Conservation (phyloP, 1,140 invertebrate genomes). For the Pachypsylla venusta region DNA sequence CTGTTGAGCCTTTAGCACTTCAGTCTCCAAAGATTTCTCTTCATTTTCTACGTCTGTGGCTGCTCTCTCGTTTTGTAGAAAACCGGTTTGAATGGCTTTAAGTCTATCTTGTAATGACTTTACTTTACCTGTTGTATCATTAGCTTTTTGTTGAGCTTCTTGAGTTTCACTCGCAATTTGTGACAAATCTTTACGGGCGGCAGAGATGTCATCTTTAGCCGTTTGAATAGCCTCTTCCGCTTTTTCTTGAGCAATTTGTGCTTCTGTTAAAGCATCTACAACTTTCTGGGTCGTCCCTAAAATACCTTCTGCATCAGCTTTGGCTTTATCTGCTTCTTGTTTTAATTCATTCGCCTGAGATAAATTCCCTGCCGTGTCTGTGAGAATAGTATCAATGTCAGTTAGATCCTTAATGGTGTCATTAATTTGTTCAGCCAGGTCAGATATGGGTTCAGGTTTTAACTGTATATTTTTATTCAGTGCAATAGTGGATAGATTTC, state of each 20-base stretch:
- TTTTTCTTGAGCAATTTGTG: constrained; percentile 55
- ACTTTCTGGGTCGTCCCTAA: constrained; percentile 41
- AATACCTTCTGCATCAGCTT: constrained; percentile 38
- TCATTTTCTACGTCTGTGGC: constrained; percentile 41
- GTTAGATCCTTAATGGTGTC: constrained; percentile 68
- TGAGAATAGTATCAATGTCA: constrained; percentile 77
- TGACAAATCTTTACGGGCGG: constrained; percentile 56
- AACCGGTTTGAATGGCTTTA: constrained; percentile 54
- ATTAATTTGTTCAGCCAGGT: constrained; percentile 69
- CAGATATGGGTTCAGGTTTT: constrained; percentile 69
- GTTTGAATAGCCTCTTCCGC: constrained; percentile 62
- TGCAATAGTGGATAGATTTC: constrained; percentile 46
- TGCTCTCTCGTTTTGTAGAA: constrained; percentile 53
- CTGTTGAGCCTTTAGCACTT: constrained; percentile 39
- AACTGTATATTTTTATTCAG: constrained; percentile 40
- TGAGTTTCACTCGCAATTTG: constrained; percentile 53
- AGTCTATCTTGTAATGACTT: constrained; percentile 46
- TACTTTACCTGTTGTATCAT: constrained; percentile 51
- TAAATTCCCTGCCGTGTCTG: constrained; percentile 65
- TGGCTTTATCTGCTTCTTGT: constrained; percentile 54
- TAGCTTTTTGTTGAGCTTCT: constrained; percentile 54
- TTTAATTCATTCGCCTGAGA: constrained; percentile 56
- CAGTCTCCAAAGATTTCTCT: constrained; percentile 35
- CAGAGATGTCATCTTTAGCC: constrained; percentile 59
- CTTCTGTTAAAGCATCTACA: constrained; percentile 43